A percentile compares a stretch with the other conserved stretches of the same genome.
Evolutionary conservation across 1,140 invertebrate species (phyloP).

Genomic region (Cydia amplana): DNA sequence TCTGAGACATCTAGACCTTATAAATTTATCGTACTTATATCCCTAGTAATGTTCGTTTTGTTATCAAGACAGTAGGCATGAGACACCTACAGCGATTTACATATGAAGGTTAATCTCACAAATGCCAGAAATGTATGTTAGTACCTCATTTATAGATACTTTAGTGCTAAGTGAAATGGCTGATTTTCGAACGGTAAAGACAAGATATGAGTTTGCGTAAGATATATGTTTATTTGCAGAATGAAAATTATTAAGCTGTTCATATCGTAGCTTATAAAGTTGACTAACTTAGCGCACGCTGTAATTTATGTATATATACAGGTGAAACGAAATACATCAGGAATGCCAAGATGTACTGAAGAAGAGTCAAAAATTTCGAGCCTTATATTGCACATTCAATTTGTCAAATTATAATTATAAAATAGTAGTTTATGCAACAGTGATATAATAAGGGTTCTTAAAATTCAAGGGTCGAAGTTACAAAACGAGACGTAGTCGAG

Average conservation of each 20-base stretch:
- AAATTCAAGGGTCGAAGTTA: too few relatives aligned
- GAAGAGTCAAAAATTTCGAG: too few relatives aligned
- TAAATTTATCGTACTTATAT: constrained; percentile 9
- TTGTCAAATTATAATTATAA: too few relatives aligned
- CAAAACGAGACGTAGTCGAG: too few relatives aligned
- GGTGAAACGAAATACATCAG: not conserved
- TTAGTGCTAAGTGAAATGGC: not conserved
- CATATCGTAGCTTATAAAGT: not conserved
- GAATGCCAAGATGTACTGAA: not conserved
- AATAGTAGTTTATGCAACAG: too few relatives aligned
- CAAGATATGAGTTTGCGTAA: not conserved
- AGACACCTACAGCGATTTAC: constrained; percentile 5
- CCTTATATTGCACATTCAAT: too few relatives aligned
- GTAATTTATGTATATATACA: not conserved
- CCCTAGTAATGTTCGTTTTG: constrained; percentile 11
- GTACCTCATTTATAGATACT: not conserved
- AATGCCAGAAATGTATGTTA: not conserved
- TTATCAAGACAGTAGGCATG: constrained; percentile 1
- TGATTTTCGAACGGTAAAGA: not conserved
- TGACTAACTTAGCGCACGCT: not conserved
- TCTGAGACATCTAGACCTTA: not conserved
- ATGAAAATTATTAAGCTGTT: not conserved
- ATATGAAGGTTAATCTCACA: not conserved
- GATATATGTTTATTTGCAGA: not conserved
- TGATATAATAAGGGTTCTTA: too few relatives aligned